These are phyloP conservation scores for Torymus tubicola DNA, from an alignment of 2,888 invertebrate genomes.

Conservation along the genomic window DNA sequence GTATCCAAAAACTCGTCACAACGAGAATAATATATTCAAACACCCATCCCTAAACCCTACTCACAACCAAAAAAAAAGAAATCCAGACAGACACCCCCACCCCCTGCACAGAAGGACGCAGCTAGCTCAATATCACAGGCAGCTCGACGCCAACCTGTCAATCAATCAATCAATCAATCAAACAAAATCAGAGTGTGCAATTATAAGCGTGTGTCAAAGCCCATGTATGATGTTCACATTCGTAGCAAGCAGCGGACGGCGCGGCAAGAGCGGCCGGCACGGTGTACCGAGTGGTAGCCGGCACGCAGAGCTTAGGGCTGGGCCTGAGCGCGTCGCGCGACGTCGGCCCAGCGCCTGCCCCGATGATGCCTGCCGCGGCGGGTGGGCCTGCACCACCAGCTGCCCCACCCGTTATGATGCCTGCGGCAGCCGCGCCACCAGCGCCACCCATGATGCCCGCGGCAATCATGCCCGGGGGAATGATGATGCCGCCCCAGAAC, in stretches of 20 bases:
- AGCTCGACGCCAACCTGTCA: background rate
- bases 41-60: too few relatives aligned
- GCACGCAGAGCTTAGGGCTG: constrained; percentile 86
- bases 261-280: constrained; percentile 88
- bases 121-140: too few relatives aligned
- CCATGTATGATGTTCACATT: background rate
- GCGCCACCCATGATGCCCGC: constrained; percentile 25
- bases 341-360: constrained; percentile 74
- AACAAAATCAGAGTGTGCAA: background rate
- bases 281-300: constrained; percentile 87
- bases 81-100: too few relatives aligned
- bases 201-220: constrained; percentile 19
- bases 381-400: constrained; percentile 60
- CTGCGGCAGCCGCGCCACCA: constrained; percentile 61
- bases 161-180: background rate
- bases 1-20: background rate
- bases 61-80: too few relatives aligned
- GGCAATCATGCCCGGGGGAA: constrained; percentile 28
- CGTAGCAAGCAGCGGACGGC: constrained; percentile 84
- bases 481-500: constrained; percentile 14
- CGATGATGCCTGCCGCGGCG: constrained; percentile 61
- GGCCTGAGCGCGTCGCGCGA: constrained; percentile 81
- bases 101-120: too few relatives aligned
- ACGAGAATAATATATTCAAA: too few relatives aligned
- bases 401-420: constrained; percentile 66